Evolutionary conservation across 2,888 invertebrate genomes (phyloP), one percentile per base, ranked within the genome.

Genomic region (Punctoribates punctum): DNA sequence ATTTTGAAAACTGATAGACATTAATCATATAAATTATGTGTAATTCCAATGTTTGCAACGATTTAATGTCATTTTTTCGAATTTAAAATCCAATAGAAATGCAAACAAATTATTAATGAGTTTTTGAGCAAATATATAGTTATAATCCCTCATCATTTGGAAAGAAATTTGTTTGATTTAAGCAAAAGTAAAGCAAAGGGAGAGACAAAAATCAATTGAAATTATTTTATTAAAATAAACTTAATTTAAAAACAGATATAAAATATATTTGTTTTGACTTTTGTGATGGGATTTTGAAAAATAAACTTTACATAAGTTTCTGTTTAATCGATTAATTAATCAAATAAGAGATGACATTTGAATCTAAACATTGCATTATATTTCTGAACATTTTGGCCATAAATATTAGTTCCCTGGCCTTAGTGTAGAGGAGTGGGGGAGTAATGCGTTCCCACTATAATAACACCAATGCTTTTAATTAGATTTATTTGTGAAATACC

Each of bases 51-150:
- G 70, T 70, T 15, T 70, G 46, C 20, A 42, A 42, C 38, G 25
- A 72, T 25, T 72, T 46, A 48, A 46, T 27, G 72, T 25, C 25
- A 72, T 48, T 25, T 27, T 72, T 46, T 72, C 23, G 11, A 42
- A 42, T 42, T 46, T 72, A 23, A 38, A 46, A 20, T 38, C 38
- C 42, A 42, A 67, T n/a, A 38, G 20, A 20, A 34, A 20, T 48
- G 72, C 42, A 70, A 70, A 70, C 70, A 46, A n/a, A 42, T 72
- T 72, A 72, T 72, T 72, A 46, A 72, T 72, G 72, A 72, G 72
- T 46, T 46, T 72, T 23, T 72, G 25, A 27, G 72, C 6, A 20
- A 72, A 72, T 15, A 72, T 72, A 48, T 48, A 67, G 38, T 67
- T 38, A 20, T 62, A 62, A 62, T 62, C 62, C 34, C 62, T 34